A percentile compares a stretch with the other conserved stretches of the same genome.
These are phyloP conservation scores for Poecilus cupreus DNA, from an alignment of 2,888 invertebrate species.

Conservation along the genomic window DNA sequence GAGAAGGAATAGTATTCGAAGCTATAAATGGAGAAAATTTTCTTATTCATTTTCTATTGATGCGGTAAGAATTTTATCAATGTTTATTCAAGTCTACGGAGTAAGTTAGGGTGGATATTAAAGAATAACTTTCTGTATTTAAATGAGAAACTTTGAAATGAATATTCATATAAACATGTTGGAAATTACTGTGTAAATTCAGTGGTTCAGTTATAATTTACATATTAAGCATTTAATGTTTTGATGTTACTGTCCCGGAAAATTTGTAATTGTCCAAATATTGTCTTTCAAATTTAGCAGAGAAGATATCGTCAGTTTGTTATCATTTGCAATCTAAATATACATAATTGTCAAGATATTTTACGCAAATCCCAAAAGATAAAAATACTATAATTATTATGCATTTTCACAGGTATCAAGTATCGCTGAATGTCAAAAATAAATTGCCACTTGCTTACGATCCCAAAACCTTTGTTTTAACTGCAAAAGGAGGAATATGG, in stretches of 20 bases:
- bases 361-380: too few species aligned
- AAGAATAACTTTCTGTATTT: constrained; percentile 28
- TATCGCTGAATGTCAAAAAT: constrained; percentile 61
- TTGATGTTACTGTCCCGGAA: constrained; percentile 17
- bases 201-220: constrained; percentile 32
- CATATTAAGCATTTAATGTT: constrained; percentile 33
- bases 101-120: constrained; percentile 6
- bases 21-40: background rate
- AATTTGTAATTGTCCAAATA: constrained; percentile 31
- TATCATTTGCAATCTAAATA: too few species aligned
- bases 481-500: constrained; percentile 57
- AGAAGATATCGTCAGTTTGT: background rate
- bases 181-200: constrained; percentile 33
- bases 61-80: background rate
- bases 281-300: constrained; percentile 4
- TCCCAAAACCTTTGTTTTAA: constrained; percentile 53
- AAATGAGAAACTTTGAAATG: constrained; percentile 22
- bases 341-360: too few species aligned
- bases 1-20: background rate
- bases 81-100: constrained; percentile 17
- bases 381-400: background rate
- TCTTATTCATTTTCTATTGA: background rate
- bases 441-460: constrained; percentile 60
- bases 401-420: constrained; percentile 48
- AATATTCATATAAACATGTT: constrained; percentile 25